Conservation (phyloP, 2,797 vertebrate genomes). For the Pogonophryne albipinna region DNA sequence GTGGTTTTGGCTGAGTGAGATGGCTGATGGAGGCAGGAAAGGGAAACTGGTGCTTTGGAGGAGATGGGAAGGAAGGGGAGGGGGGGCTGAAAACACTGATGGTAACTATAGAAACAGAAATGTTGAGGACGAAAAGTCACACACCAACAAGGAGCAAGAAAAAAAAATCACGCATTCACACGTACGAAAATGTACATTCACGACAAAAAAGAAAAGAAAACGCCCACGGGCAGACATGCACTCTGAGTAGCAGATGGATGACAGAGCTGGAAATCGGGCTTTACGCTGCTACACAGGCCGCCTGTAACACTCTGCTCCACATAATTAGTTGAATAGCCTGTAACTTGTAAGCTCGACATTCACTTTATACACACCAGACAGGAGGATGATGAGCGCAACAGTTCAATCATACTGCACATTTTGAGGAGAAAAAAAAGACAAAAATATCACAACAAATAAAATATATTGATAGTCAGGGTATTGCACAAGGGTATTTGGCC, state of each 20-base stretch:
- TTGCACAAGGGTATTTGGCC: slow-evolving; percentile 83
- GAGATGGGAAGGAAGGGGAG: neutral
- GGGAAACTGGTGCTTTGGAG: too few relatives aligned
- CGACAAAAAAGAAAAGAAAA: slow-evolving; percentile 20
- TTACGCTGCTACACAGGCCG: slow-evolving; percentile 70
- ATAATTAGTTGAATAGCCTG: slow-evolving; percentile 85
- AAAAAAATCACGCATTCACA: slow-evolving; percentile 47
- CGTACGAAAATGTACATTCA: slow-evolving; percentile 73
- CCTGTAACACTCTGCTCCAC: slow-evolving; percentile 70
- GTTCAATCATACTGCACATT: slow-evolving; percentile 54
- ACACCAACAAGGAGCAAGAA: slow-evolving; percentile 20
- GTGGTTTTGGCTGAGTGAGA: slow-evolving; percentile 73
- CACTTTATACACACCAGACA: slow-evolving; percentile 63
- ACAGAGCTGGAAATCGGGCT: slow-evolving; percentile 51
- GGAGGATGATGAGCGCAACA: slow-evolving; percentile 37
- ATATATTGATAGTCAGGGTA: slow-evolving; percentile 78
- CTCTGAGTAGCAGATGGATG: slow-evolving; percentile 59
- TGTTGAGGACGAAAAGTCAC: slow-evolving; percentile 47
- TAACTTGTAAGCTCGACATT: slow-evolving; percentile 71
- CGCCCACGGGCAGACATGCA: slow-evolving; percentile 29
- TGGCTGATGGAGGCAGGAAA: slow-evolving; percentile 46
- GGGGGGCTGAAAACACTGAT: slow-evolving; percentile 68
- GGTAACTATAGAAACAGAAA: slow-evolving; percentile 70
- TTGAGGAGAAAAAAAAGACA: slow-evolving; percentile 48
- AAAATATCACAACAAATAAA: slow-evolving; percentile 63